Evolutionary conservation across 2,888 invertebrate species (phyloP).

Genomic region (Scotopteryx bipunctaria): DNA sequence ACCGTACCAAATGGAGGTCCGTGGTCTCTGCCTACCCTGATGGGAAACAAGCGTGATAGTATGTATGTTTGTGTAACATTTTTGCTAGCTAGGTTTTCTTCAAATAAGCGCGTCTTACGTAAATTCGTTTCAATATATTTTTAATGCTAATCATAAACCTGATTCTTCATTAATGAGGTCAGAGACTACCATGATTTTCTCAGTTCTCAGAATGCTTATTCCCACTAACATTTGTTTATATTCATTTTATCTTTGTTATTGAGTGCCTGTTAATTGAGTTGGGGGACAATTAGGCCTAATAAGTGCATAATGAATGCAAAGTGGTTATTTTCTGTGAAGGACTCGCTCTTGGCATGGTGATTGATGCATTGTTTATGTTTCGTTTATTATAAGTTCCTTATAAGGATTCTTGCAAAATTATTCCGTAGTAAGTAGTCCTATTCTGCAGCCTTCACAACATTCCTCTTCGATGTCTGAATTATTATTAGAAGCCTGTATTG

Average conservation of each 20-base stretch:
- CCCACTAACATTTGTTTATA: constrained; percentile 20
- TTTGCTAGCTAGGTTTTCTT: too few species aligned
- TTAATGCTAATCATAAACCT: too few species aligned
- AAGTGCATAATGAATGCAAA: constrained; percentile 12
- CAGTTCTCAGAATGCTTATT: constrained; percentile 9
- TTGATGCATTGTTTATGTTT: constrained; percentile 7
- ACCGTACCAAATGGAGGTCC: too few species aligned
- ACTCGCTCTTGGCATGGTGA: constrained; percentile 15
- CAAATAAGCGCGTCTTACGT: too few species aligned
- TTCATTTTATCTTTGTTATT: constrained; percentile 11
- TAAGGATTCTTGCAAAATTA: neutral
- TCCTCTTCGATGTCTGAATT: too few species aligned
- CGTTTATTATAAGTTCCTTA: neutral
- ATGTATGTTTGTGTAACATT: too few species aligned
- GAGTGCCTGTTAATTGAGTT: constrained; percentile 15
- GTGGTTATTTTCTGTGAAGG: constrained; percentile 17
- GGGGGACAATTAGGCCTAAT: constrained; percentile 11
- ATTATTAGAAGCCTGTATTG: too few species aligned
- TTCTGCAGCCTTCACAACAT: too few species aligned
- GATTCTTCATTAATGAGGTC: neutral
- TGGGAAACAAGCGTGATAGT: too few species aligned
- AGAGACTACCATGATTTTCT: neutral
- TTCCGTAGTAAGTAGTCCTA: too few species aligned
- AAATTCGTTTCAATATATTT: too few species aligned
- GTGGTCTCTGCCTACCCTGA: too few species aligned